Evolutionary conservation across 2,113 vertebrate genomes (phyloP), one percentile per base, ranked within the genome.

Genomic region (Columbina picui): DNA sequence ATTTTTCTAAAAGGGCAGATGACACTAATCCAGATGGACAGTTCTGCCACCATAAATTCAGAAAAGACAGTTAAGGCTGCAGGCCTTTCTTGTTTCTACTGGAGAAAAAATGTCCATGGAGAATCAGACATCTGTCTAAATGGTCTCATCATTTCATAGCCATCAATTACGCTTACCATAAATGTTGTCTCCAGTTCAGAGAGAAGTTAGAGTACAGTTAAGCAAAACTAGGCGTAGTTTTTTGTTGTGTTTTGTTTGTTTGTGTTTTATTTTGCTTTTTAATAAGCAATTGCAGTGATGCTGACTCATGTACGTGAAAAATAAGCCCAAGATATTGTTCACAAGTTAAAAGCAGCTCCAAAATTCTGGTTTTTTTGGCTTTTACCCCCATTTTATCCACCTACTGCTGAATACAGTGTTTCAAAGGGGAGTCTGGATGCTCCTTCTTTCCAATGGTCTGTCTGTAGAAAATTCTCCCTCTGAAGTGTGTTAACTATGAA

Each of bases 31-130:
- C 69, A 84, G 68, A 78, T 63, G 56, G 95, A 93, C 89, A 59
- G 69, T 63, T 90, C 95, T 95, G 94, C 94, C 88, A 94, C 92
- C 83, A 75, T 92, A 86, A 95, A 93, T 93, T 96, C 92, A 84
- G 73, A 82, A 78, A 88, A 92, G 69, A 80, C 68, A 84, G 69
- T 39, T 84, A 84, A 78, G 41, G 56, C 93, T 95, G 52, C 68
- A 90, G 86, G 88, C 93, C 45, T 84, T 92, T 64, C 92, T 71
- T 91, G 39, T 87, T 92, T 84, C 77, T 94, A 75, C 36, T 81
- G 76, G 34, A 96, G 71, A 75, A 92, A 90, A 93, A 86, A 30
- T 39, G 47, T 93, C 82, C 32, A 1, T 75, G 75, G 93, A 96
- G 88, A 80, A 71, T 89, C 52, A 84, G 79, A 84, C 88, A 89